Evolutionary conservation across 2,113 vertebrate species (phyloP).

Genomic region (Saccopteryx bilineata): DNA sequence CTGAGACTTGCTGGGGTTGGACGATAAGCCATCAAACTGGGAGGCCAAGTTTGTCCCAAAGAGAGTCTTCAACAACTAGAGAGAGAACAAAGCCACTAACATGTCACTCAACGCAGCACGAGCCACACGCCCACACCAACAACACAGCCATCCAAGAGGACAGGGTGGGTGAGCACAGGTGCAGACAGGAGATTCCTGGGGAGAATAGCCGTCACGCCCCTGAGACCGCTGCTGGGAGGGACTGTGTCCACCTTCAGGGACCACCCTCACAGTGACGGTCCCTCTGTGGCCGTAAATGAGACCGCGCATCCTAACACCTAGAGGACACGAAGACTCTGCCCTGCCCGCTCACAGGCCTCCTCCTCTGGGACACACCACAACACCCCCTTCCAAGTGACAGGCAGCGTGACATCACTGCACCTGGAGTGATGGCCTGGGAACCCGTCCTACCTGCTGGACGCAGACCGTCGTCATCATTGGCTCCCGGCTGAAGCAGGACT

Average conservation of each 20-base stretch:
- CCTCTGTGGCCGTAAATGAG: background rate
- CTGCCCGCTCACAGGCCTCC: too few relatives aligned
- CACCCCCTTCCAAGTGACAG: background rate
- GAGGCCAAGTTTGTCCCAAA: slow-evolving; percentile 99
- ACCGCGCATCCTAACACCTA: accelerated
- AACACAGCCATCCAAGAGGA: background rate
- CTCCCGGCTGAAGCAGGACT: slow-evolving; percentile 97
- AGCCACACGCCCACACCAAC: background rate
- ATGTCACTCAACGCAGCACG: accelerated
- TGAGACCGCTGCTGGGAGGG: accelerated
- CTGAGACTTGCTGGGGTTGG: slow-evolving; percentile 93
- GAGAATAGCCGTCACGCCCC: accelerated
- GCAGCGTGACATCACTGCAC: accelerated
- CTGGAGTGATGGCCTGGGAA: too few relatives aligned
- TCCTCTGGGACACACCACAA: accelerated
- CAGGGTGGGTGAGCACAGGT: accelerated
- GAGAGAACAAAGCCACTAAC: background rate
- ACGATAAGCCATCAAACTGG: slow-evolving; percentile 93
- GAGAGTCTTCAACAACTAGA: slow-evolving; percentile 95
- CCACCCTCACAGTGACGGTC: background rate
- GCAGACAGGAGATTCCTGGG: accelerated
- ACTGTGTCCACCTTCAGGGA: too few relatives aligned
- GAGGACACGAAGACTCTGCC: background rate
- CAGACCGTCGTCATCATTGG: slow-evolving; percentile 97
- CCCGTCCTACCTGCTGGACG: slow-evolving; percentile 94